Base-by-base conservation (phyloP, 2,888 invertebrate genomes). In the Perizoma flavofasciatum region DNA sequence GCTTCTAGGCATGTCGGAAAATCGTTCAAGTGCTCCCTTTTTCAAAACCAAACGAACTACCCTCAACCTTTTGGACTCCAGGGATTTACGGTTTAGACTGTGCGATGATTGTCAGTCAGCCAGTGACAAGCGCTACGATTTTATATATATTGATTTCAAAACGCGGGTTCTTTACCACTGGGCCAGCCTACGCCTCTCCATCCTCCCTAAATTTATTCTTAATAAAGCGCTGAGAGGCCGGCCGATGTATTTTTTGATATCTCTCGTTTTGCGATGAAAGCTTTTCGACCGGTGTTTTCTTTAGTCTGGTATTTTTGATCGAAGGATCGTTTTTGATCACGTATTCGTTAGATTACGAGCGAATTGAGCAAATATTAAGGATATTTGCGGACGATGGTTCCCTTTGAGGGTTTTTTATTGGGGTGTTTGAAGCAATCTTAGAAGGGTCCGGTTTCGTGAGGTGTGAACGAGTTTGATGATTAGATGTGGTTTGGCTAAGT, bases 131-230 rank as follows among this genome's bases (percentile, higher is more conserved):
- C 22, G 22, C 22, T 22, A 22, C 22, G 22, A 22, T 22, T 37
- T 37, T 37, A 37, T 37, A 37, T 37, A 37, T 37, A 7, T 37
- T 3, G 7, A 37, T 37, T 34, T 34, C 46, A 46, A 60, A 41
- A 4, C 67, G 66, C 72, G 57, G 0, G 5, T 3, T 56, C 50
- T 72, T 68, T 7, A 2, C 68, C 8, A 46, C 76, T 77, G 62
- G 60, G 2, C 9, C 75, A 73, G 51, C 34, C 6, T 61, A 63
- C 49, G 50, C 55, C 72, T 77, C 81, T 71, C 66, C 78, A 77
- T 72, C 79, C 80, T 79, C 84, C 86, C 87, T 85, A 90, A 91
- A 91, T 91, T 89, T 91, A 91, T 91, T 90, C 91, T 89, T 91
- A 91, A 91, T 91, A 91, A 91, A 91, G 89, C 88, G 86, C 78